Base-by-base conservation (phyloP, 2,797 vertebrate species). In the Valencia hispanica region DNA sequence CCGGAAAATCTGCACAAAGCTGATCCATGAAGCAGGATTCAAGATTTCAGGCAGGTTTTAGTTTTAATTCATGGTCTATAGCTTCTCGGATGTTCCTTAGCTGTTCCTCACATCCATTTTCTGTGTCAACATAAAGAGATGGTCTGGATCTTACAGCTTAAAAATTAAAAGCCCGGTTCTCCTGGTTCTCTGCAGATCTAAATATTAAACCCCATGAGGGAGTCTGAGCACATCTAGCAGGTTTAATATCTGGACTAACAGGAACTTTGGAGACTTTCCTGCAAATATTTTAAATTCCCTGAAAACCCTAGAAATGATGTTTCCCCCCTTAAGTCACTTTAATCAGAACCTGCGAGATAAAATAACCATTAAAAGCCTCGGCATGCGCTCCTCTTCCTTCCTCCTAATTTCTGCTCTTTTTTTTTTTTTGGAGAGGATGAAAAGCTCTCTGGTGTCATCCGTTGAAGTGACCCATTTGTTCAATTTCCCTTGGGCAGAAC, bases 391-490 rank as follows among this genome's bases (percentile, higher is more conserved):
- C 59, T 36, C 32, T 39, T 36, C 68, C 41, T 30, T 15, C 25
- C 36, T 68, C 68, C 43, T 11, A 27, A 30, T 32, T 32, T 69
- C 45, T 4, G 15, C 7, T 47, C 43, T 20, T 48, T 10, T 22
- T 0, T 3, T 47, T 27, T 20, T 48, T 10, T 22, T 0, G 47
- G 36, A 12, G 45, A 61, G 25, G 55, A 61, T 59, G 4, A 41
- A 39, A 65, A 65, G 63, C 61, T 65, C 59, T 63, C 61, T 39
- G 20, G 34, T 14, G 61, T 65, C 36, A 39, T 4, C 63, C 7
- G 63, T 18, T 65, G 36, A 22, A 55, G 0, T 1, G 68, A 65
- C 0, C 61, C 41, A 68, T 48, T 0, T 30, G 34, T 51, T 47
- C 73, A 18, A 79, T 36, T 0, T 25, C 47, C n/a, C 66, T 70